Percentiles rank a stretch among this genome's conserved stretches.
Conservation (phyloP, 1,140 invertebrate species). For the Hormaphis cornu region DNA sequence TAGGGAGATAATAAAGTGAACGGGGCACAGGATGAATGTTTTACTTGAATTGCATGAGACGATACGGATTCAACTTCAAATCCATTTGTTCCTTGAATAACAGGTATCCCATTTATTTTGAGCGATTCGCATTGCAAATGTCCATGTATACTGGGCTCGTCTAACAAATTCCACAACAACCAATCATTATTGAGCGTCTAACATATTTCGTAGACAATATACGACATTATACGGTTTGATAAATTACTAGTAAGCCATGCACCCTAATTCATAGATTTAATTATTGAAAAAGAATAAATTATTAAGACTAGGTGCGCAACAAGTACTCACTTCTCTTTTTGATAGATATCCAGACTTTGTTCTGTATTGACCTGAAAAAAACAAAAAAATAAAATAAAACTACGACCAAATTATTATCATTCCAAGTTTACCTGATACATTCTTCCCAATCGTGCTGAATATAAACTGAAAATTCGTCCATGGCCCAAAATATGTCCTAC, state of each 20-base stretch:
- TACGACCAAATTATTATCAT: not conserved
- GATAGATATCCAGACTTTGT: slow-evolving; percentile 35
- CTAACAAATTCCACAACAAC: slow-evolving; percentile 28
- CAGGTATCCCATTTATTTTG: not conserved
- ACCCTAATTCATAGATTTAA: not conserved
- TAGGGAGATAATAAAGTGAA: slow-evolving; percentile 36
- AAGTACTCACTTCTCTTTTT: slow-evolving; percentile 36
- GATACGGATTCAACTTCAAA: slow-evolving; percentile 35
- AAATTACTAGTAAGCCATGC: not conserved
- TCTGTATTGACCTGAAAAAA: slow-evolving; percentile 34
- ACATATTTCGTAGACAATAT: not conserved
- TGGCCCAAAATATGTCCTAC: slow-evolving; percentile 54
- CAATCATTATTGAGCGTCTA: not conserved
- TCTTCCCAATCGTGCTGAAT: slow-evolving; percentile 34
- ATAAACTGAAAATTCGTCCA: slow-evolving; percentile 3
- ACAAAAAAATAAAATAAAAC: not conserved
- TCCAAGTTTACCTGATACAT: slow-evolving; percentile 15
- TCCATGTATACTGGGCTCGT: slow-evolving; percentile 34
- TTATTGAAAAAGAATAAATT: not conserved
- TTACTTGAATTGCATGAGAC: slow-evolving; percentile 34
- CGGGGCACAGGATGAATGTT: slow-evolving; percentile 13
- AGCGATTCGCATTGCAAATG: slow-evolving; percentile 23
- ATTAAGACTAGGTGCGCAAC: too few relatives aligned
- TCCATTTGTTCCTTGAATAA: slow-evolving; percentile 34
- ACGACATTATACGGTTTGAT: not conserved